Conservation (phyloP, 2,888 invertebrate species). For the Leptogaster cylindrica region DNA sequence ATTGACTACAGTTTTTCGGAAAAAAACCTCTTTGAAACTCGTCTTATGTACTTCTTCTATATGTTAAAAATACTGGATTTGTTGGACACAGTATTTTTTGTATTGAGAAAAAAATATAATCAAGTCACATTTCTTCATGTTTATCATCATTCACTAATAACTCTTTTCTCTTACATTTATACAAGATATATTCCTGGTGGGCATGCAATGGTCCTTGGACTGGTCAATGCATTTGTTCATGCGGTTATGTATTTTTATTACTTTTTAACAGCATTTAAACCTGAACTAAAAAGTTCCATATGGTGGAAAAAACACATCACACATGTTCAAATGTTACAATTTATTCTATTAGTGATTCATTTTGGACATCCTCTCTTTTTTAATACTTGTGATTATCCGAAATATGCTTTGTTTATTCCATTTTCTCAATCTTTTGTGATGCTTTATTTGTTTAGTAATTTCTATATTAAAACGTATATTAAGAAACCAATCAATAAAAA, state of each 20-base stretch:
- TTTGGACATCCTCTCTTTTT: constrained; percentile 63
- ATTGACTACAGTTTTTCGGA: constrained; percentile 22
- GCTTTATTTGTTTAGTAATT: constrained; percentile 70
- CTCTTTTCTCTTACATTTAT: constrained; percentile 67
- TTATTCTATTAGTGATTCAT: constrained; percentile 67
- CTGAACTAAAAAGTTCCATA: constrained; percentile 71
- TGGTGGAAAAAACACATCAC: constrained; percentile 90
- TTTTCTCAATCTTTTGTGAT: constrained; percentile 72
- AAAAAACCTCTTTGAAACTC: background rate
- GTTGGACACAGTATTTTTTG: constrained; percentile 73
- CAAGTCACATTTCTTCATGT: constrained; percentile 74
- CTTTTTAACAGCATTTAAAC: constrained; percentile 74
- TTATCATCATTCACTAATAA: constrained; percentile 77
- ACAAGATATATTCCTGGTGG: constrained; percentile 70
- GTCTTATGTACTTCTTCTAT: constrained; percentile 65
- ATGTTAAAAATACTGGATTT: constrained; percentile 70
- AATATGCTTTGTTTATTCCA: constrained; percentile 65
- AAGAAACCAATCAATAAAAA: constrained; percentile 51
- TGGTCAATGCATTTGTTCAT: constrained; percentile 78
- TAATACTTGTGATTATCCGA: constrained; percentile 67
- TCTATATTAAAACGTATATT: constrained; percentile 71
- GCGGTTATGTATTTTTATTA: constrained; percentile 85
- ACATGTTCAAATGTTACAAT: constrained; percentile 81
- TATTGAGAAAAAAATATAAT: constrained; percentile 71
- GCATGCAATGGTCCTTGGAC: constrained; percentile 69